phyloP scores from a whole-genome alignment of 2,888 invertebrate genomes.

The Vanessa cardui region DNA sequence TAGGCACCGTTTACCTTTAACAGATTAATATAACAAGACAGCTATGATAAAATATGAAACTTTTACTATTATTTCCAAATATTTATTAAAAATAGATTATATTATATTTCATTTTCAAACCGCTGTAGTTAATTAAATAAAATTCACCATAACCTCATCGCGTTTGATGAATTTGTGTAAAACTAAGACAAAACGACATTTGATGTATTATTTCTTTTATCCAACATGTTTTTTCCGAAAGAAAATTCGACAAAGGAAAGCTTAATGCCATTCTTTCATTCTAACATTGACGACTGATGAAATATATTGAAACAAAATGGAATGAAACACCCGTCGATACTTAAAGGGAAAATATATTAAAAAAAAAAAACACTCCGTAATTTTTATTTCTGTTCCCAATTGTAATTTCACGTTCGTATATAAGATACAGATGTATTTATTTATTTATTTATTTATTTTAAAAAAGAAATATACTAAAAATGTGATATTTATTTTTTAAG shows the following conservation, averaged over 20 bases:
- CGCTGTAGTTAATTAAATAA: too few relatives aligned
- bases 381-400: slow-evolving; percentile 3
- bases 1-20: too few relatives aligned
- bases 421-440: not conserved
- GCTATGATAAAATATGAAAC: too few relatives aligned
- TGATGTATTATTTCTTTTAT: slow-evolving; percentile 40
- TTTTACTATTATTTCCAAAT: too few relatives aligned
- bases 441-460: too few relatives aligned
- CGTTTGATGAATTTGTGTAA: slow-evolving; percentile 25
- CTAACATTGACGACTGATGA: slow-evolving; percentile 35
- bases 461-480: too few relatives aligned
- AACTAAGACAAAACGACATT: slow-evolving; percentile 34
- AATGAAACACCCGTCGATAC: slow-evolving; percentile 23
- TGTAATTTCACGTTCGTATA: not conserved
- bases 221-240: slow-evolving; percentile 33
- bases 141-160: not conserved
- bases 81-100: too few relatives aligned
- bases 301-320: slow-evolving; percentile 35
- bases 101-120: too few relatives aligned
- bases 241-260: slow-evolving; percentile 41
- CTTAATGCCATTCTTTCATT: slow-evolving; percentile 44
- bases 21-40: too few relatives aligned
- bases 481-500: too few relatives aligned
- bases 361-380: slow-evolving; percentile 6
- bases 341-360: slow-evolving; percentile 16